Conservation (phyloP, 2,797 vertebrate genomes). For the Cryptoblepharus egeriae region DNA sequence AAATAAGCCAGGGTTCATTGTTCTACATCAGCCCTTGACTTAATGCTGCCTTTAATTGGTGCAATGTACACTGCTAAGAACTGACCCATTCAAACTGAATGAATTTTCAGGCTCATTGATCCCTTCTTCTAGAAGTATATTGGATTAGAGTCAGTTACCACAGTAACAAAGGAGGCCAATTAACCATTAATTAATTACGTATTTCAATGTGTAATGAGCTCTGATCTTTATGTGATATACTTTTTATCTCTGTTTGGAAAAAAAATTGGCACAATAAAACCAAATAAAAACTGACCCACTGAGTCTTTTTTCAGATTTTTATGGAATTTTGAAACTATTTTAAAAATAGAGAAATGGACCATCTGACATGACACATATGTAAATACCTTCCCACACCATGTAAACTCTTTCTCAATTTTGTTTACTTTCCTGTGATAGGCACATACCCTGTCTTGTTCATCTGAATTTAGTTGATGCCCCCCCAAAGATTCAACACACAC, state of each 20-base stretch:
- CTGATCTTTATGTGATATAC: neutral
- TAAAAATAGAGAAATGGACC: neutral
- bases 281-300: neutral
- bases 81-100: neutral
- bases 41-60: neutral
- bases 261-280: too few relatives aligned
- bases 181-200: slow-evolving; percentile 7
- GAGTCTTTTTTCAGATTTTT: neutral
- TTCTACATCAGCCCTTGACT: neutral
- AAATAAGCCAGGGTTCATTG: too few relatives aligned
- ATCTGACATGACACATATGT: neutral
- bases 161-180: neutral
- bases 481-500: neutral
- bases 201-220: neutral
- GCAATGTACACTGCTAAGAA: neutral
- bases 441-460: neutral
- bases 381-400: too few relatives aligned
- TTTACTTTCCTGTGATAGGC: neutral
- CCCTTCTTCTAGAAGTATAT: neutral
- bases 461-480: neutral
- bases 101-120: slow-evolving; percentile 15
- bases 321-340: neutral
- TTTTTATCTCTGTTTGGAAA: too few relatives aligned
- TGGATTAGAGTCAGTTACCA: slow-evolving; percentile 2
- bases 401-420: too few relatives aligned